Percentiles rank a stretch among this genome's conserved stretches.
Evolutionary conservation across 2,797 vertebrate species (phyloP).

Genomic region (Ibycter americanus): DNA sequence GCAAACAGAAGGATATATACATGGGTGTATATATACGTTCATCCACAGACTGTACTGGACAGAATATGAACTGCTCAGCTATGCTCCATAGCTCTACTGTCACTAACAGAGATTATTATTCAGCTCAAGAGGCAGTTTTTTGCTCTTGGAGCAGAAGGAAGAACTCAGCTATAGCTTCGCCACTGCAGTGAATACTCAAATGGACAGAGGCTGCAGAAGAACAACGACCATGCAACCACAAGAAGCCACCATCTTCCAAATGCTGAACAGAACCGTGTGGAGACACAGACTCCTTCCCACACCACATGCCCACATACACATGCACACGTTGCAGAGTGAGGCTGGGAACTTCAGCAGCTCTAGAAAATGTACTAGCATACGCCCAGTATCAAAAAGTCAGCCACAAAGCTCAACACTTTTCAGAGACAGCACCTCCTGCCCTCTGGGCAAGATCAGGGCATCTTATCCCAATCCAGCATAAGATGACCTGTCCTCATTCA

Average conservation of each 20-base stretch:
- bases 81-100: not conserved
- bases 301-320: fast-evolving
- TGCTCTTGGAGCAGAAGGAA: not conserved
- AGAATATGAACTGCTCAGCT: not conserved
- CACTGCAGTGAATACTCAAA: not conserved
- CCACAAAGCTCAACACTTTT: not conserved
- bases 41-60: not conserved
- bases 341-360: not conserved
- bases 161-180: not conserved
- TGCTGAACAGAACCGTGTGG: fast-evolving
- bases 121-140: not conserved
- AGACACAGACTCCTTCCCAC: not conserved
- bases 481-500: not conserved
- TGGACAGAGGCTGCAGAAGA: not conserved
- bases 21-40: not conserved
- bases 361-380: not conserved
- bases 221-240: not conserved
- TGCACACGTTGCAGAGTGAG: too few relatives aligned
- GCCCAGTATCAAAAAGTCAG: not conserved
- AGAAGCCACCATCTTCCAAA: not conserved
- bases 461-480: not conserved
- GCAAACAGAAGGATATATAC: not conserved
- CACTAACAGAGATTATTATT: not conserved
- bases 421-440: not conserved
- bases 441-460: not conserved